Evolutionary conservation across 2,797 vertebrate species (phyloP).

Genomic region (Adelosebastes latens): DNA sequence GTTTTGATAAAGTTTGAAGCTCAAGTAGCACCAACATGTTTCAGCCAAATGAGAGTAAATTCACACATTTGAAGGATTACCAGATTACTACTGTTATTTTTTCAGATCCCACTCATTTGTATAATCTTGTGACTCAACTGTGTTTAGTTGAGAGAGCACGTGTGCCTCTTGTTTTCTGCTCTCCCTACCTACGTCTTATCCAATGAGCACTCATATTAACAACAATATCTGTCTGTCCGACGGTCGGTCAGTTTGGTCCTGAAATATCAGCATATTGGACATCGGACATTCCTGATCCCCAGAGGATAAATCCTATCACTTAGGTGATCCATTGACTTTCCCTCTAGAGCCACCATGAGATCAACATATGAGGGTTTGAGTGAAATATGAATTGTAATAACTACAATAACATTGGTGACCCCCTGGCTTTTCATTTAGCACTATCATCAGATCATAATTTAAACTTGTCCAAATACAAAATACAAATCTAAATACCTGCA

Average conservation of each 20-base stretch:
- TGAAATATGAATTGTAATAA: not conserved
- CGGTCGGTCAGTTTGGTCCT: not conserved
- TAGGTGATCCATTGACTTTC: not conserved
- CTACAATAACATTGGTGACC: not conserved
- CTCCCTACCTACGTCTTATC: not conserved
- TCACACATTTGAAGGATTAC: slow-evolving; percentile 36
- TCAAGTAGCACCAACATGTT: slow-evolving; percentile 24
- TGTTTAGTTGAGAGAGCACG: not conserved
- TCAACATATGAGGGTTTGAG: not conserved
- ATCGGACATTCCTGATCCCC: not conserved
- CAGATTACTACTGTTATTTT: slow-evolving; percentile 15
- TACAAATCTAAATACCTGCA: not conserved
- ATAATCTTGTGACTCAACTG: slow-evolving; percentile 16
- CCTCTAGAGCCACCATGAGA: not conserved
- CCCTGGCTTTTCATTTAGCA: not conserved
- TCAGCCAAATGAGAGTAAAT: slow-evolving; percentile 14
- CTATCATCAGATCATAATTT: not conserved
- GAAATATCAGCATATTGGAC: not conserved
- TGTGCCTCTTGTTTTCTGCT: not conserved
- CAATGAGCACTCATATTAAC: not conserved
- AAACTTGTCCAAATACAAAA: not conserved
- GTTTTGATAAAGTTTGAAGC: slow-evolving; percentile 14
- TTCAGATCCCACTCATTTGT: slow-evolving; percentile 31
- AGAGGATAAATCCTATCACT: not conserved
- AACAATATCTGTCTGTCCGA: not conserved